Evolutionary conservation across 2,888 invertebrate genomes (phyloP).

Genomic region (Anorthoa munda): DNA sequence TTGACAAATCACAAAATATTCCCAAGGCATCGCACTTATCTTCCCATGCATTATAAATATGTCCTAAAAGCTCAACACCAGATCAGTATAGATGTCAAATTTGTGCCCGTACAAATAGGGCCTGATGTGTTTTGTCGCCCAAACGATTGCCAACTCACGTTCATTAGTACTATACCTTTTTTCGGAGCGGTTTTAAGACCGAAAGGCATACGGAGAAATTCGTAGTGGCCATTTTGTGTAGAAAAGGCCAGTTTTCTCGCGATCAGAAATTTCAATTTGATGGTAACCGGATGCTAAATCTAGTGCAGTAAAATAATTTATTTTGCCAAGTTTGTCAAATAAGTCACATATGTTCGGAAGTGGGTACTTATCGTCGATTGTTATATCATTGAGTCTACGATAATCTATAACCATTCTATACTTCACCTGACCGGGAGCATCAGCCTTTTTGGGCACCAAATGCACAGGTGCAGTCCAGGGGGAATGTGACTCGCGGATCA

Average conservation of each 20-base stretch:
- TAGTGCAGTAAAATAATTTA: neutral
- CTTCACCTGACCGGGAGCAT: slow-evolving; percentile 68
- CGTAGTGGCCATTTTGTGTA: slow-evolving; percentile 62
- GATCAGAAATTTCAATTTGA: slow-evolving; percentile 60
- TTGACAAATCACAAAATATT: no score
- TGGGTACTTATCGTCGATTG: slow-evolving; percentile 59
- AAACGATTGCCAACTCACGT: no score
- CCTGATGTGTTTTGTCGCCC: no score
- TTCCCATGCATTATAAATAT: no score
- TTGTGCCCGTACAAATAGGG: no score
- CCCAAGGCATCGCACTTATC: no score
- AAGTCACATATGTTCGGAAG: slow-evolving; percentile 14
- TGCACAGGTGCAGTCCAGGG: slow-evolving; percentile 10
- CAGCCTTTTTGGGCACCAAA: slow-evolving; percentile 2
- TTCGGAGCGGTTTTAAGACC: slow-evolving; percentile 53
- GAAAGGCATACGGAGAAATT: slow-evolving; percentile 67
- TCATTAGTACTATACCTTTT: no score
- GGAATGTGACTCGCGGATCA: neutral
- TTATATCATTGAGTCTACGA: slow-evolving; percentile 64
- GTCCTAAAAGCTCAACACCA: no score
- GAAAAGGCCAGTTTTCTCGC: slow-evolving; percentile 63
- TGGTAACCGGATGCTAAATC: slow-evolving; percentile 41
- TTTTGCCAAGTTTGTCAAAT: slow-evolving; percentile 54
- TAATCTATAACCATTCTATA: slow-evolving; percentile 60
- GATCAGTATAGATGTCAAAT: no score